Evolutionary conservation across 2,888 invertebrate genomes (phyloP), one percentile per base, ranked within the genome.

Genomic region (Carpatolechia fugitivella): DNA sequence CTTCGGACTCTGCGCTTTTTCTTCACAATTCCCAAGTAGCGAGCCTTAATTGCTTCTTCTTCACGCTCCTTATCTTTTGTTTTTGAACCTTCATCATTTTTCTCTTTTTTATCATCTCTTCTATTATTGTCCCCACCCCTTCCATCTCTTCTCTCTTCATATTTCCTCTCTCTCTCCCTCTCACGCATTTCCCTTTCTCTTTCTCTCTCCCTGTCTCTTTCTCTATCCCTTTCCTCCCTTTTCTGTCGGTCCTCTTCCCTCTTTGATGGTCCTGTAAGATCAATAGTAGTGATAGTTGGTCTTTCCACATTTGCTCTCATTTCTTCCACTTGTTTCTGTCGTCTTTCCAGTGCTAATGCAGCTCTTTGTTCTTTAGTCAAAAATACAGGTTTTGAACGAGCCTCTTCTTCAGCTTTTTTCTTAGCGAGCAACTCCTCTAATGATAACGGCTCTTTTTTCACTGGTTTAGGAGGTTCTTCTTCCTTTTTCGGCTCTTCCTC

Each of bases 341-440:
- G 92, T 51, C 96, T 92, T 73, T 96, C 95, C 13, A 99, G 71
- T 0, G 99, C 99, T 70, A 98, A 93, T 0, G 94, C 95, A 0
- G 95, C 97, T 69, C 99, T 92, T 79, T 99, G 97, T 79, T 98
- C 98, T 90, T 99, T 99, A 0, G 98, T 97, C 35, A 99, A 88
- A 78, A 99, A 99, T 30, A 98, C 97, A 0, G 99, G 99, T 91
- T 99, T 99, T 67, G 98, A 97, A 52, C 96, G 92, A 1, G 97
- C 98, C 71, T 96, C 96, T 79, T 99, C 98, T 76, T 98, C 98
- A 0, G 97, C 97, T 75, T 99, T 98, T 77, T 98, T 98, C 82
- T 98, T 98, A 0, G 97, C 95, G 48, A 99, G 86, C 38, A 99
- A 82, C 78, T 99, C 99, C 79, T 99, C 99, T 55, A 99, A 87